A percentile compares a stretch with the other conserved stretches of the same genome.
Conservation (phyloP, 92 coral and sea anemone genomes). For the Zoanthus sociatus region DNA sequence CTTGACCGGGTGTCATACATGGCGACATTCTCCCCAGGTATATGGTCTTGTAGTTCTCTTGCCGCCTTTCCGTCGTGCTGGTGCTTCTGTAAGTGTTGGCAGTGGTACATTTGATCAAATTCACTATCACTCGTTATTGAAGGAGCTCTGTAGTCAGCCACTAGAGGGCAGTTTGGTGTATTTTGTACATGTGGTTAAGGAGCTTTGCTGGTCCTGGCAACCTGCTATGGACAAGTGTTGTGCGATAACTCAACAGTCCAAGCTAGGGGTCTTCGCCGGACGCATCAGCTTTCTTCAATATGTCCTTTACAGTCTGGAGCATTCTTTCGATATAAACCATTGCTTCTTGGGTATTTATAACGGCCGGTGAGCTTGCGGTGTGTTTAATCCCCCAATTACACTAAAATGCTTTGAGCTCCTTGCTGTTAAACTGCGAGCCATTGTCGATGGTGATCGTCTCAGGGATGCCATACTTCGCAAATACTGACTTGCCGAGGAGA, state of each 20-base stretch:
- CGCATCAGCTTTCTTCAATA: slow-evolving; percentile 38
- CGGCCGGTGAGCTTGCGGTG: slow-evolving; percentile 63
- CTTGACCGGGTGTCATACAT: slow-evolving; percentile 34
- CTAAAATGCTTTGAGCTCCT: slow-evolving; percentile 55
- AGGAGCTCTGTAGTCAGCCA: slow-evolving; percentile 16
- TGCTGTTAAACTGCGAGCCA: slow-evolving; percentile 56
- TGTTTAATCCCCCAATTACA: slow-evolving; percentile 53
- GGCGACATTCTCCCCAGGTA: slow-evolving; percentile 55
- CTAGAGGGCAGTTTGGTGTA: slow-evolving; percentile 45
- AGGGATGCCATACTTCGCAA: slow-evolving; percentile 48
- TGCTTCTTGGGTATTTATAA: slow-evolving; percentile 44
- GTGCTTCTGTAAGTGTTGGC: slow-evolving; percentile 43
- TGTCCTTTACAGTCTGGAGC: slow-evolving; percentile 54
- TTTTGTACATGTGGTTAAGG: slow-evolving; percentile 43
- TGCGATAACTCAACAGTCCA: slow-evolving; percentile 32
- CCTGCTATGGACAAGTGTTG: background rate
- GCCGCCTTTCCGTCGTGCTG: slow-evolving; percentile 47
- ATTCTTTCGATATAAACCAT: slow-evolving; percentile 52
- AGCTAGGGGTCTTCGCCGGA: slow-evolving; percentile 14
- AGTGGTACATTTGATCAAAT: slow-evolving; percentile 44
- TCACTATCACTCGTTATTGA: slow-evolving; percentile 36
- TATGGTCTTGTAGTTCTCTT: slow-evolving; percentile 44
- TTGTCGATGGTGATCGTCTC: slow-evolving; percentile 50
- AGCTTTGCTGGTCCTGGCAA: slow-evolving; percentile 48
- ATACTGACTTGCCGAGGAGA: slow-evolving; percentile 15